These are phyloP conservation scores for Ostrea edulis DNA, from an alignment of 1,140 invertebrate genomes.

Conservation along the genomic window DNA sequence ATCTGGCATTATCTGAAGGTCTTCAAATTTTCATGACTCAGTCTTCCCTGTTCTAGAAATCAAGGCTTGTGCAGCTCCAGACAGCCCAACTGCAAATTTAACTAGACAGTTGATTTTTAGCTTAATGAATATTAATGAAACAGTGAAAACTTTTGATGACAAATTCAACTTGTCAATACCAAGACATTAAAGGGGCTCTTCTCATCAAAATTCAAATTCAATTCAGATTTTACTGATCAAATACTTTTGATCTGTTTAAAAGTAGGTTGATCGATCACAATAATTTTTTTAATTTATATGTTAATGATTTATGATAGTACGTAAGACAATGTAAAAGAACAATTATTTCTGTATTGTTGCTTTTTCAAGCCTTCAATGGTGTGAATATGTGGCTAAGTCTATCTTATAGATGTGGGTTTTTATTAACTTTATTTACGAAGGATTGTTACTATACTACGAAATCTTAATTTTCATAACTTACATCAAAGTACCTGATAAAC, in stretches of 20 bases:
- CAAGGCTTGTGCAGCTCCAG: conserved; percentile 14
- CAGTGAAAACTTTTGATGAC: conserved; percentile 9
- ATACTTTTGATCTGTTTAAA: conserved; percentile 2
- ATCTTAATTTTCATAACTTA: too few species aligned
- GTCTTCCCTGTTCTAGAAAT: not conserved
- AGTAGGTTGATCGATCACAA: not conserved
- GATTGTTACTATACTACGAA: too few species aligned
- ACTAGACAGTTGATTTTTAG: conserved; percentile 30
- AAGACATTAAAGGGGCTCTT: not conserved
- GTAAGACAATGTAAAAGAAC: not conserved
- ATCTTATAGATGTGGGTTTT: not conserved
- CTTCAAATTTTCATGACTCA: conserved; percentile 31
- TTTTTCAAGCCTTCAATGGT: not conserved
- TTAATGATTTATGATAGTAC: not conserved
- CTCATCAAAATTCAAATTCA: conserved; percentile 30
- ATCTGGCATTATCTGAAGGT: conserved; percentile 7
- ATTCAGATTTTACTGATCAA: conserved; percentile 1
- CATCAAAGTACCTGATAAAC: too few species aligned
- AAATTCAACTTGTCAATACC: conserved; percentile 13
- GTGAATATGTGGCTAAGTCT: not conserved
- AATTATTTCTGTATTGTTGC: conserved; percentile 18
- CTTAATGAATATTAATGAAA: conserved; percentile 34
- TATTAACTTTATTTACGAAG: too few species aligned
- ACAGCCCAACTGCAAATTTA: conserved; percentile 36
- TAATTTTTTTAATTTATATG: not conserved